A percentile compares a stretch with the other conserved stretches of the same genome.
phyloP scores from a whole-genome alignment of 2,888 invertebrate genomes.

The Parthenolecanium corni region DNA sequence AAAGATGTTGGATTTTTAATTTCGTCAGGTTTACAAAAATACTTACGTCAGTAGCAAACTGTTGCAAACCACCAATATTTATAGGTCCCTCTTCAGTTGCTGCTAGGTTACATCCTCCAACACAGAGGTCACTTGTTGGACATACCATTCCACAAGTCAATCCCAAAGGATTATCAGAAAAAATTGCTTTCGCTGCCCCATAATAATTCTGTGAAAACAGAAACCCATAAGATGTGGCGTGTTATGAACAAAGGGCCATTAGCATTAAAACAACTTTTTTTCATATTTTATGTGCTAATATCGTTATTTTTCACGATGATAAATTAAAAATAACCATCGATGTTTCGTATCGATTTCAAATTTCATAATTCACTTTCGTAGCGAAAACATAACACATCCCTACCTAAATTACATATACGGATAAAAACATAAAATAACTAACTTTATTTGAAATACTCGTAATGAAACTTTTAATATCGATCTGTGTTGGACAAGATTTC shows the following conservation, averaged over 20 bases:
- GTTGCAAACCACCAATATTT: conserved; percentile 96
- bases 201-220: conserved; percentile 71
- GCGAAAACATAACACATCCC: background rate
- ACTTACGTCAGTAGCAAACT: conserved; percentile 83
- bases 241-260: background rate
- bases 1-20: too few species aligned
- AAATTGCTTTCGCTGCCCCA: conserved; percentile 88
- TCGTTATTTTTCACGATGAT: too few species aligned
- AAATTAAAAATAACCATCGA: background rate
- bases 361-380: background rate
- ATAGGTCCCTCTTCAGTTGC: conserved; percentile 96
- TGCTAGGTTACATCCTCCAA: conserved; percentile 92
- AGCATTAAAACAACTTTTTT: too few species aligned
- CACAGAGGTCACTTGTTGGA: conserved; percentile 95
- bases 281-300: too few species aligned
- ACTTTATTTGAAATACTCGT: conserved; percentile 92
- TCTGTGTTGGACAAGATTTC: conserved; percentile 95
- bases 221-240: background rate
- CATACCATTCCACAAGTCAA: conserved; percentile 97
- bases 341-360: background rate
- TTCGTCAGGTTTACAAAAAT: too few species aligned
- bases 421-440: conserved; percentile 28
- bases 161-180: conserved; percentile 94
- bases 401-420: background rate
- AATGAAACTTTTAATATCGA: conserved; percentile 94